Conservation (phyloP, 2,113 vertebrate genomes). For the Spheniscus mendiculus region DNA sequence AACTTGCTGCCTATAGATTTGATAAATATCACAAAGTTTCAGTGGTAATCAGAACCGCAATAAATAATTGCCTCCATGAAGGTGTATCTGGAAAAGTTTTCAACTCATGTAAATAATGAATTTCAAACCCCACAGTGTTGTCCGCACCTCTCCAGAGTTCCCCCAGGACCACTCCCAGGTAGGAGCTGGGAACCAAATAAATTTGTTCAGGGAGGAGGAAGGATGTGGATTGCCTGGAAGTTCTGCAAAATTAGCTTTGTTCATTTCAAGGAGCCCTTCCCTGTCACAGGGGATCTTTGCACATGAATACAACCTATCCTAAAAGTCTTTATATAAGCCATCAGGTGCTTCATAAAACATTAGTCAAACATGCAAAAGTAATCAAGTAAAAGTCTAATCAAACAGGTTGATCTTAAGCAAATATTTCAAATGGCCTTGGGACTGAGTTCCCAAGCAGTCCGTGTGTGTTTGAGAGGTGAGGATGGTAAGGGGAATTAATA, state of each 20-base stretch:
- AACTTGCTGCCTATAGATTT: background rate
- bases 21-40: background rate
- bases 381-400: constrained; percentile 63
- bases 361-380: constrained; percentile 28
- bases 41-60: background rate
- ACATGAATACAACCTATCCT: background rate
- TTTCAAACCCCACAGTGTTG: background rate
- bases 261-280: background rate
- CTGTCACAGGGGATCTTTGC: background rate
- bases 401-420: constrained; percentile 39
- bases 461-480: background rate
- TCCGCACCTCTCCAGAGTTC: background rate
- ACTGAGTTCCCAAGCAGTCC: constrained; percentile 5
- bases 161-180: background rate
- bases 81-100: background rate
- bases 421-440: constrained; percentile 27
- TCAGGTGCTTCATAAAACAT: background rate
- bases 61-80: background rate
- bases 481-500: background rate
- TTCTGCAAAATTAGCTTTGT: background rate
- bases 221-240: background rate
- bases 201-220: background rate
- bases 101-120: background rate
- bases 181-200: background rate
- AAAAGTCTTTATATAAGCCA: background rate